These are phyloP conservation scores for Apamea anceps DNA, from an alignment of 2,888 invertebrate species.

Conservation along the genomic window DNA sequence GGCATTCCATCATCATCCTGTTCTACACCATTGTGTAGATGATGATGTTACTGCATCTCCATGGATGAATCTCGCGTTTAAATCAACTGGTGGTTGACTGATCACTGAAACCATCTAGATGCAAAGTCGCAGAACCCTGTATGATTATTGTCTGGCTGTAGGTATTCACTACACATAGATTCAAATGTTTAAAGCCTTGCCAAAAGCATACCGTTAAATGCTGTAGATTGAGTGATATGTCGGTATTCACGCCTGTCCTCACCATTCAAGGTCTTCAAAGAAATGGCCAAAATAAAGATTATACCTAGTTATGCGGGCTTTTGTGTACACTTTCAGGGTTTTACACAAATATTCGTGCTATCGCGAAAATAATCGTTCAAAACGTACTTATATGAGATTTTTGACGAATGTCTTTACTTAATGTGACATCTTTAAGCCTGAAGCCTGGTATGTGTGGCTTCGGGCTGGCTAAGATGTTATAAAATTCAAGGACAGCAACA, in stretches of 20 bases:
- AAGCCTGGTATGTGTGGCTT: slow-evolving; percentile 4
- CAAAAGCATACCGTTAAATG: neutral
- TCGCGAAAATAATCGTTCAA: neutral
- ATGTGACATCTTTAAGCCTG: neutral
- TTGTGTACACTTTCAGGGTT: neutral
- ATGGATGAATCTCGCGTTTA: neutral
- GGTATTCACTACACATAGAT: neutral
- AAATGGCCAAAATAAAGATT: neutral
- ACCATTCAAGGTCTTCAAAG: neutral
- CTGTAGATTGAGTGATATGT: neutral
- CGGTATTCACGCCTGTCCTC: neutral
- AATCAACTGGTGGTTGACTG: neutral
- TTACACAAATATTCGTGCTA: neutral
- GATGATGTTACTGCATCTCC: neutral
- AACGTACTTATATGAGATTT: neutral
- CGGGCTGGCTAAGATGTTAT: neutral
- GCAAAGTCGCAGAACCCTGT: neutral
- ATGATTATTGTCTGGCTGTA: neutral
- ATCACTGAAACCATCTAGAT: neutral
- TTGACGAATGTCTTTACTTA: neutral
- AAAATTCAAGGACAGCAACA: slow-evolving; percentile 19
- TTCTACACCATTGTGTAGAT: too few species aligned
- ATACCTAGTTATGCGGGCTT: neutral
- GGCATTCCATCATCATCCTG: too few species aligned
- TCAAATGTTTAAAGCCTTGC: neutral